Percentiles rank a stretch among this genome's conserved stretches.
phyloP scores from a whole-genome alignment of 2,113 vertebrate genomes.

The Echinops telfairi region DNA sequence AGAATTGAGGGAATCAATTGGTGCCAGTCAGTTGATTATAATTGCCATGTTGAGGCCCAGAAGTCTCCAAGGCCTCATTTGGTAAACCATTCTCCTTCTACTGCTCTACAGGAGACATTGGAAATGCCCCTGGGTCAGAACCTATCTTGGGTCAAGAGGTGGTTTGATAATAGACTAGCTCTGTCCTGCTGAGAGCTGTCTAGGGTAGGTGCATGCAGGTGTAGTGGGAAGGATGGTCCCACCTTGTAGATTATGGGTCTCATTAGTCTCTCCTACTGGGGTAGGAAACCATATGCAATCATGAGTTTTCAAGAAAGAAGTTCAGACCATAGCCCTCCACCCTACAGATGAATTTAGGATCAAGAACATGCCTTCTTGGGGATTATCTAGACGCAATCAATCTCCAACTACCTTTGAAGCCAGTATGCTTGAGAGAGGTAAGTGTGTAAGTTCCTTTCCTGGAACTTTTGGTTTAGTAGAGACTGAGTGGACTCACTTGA shows the following conservation, averaged over 20 bases:
- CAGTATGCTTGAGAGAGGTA: not conserved
- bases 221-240: rapidly evolving
- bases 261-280: not conserved
- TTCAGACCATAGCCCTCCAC: not conserved
- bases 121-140: not conserved
- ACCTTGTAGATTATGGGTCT: not conserved
- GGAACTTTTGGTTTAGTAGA: not conserved
- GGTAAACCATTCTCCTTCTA: not conserved
- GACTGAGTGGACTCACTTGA: too few relatives aligned
- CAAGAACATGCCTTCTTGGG: not conserved
- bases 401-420: not conserved
- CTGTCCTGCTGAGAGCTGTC: not conserved
- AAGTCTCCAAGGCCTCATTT: conserved; percentile 4
- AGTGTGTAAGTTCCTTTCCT: not conserved
- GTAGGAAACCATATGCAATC: not conserved
- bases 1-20: not conserved
- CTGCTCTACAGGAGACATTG: not conserved
- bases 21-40: not conserved
- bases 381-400: not conserved
- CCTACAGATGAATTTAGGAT: not conserved
- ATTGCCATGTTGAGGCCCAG: not conserved
- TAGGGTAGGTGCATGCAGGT: not conserved
- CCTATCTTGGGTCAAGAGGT: not conserved
- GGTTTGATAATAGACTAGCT: not conserved
- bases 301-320: not conserved